Evolutionary conservation across 2,113 vertebrate species (phyloP).

Genomic region (Sterna hirundo): DNA sequence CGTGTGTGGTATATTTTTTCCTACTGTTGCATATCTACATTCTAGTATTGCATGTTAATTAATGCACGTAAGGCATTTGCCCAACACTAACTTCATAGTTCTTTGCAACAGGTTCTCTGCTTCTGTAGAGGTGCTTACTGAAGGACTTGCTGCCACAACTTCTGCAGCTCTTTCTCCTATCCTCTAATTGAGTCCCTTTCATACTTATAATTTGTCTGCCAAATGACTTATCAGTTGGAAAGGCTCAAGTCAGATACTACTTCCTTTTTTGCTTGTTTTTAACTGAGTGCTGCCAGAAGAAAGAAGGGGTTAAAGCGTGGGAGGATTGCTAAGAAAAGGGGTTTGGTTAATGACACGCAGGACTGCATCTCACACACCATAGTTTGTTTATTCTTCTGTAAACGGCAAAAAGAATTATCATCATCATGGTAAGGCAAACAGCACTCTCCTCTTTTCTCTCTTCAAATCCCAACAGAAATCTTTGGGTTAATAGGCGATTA

Average conservation of each 20-base stretch:
- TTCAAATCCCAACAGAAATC: not conserved
- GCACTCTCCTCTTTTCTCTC: not conserved
- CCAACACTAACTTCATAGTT: slow-evolving; percentile 38
- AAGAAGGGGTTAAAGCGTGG: slow-evolving; percentile 55
- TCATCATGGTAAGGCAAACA: slow-evolving; percentile 76
- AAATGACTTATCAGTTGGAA: slow-evolving; percentile 43
- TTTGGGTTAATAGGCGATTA: not conserved
- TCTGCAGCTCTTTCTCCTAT: slow-evolving; percentile 56
- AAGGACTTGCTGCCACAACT: slow-evolving; percentile 65
- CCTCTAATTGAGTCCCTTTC: slow-evolving; percentile 61
- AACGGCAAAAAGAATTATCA: slow-evolving; percentile 65
- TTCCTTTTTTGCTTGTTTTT: slow-evolving; percentile 36
- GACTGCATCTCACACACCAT: slow-evolving; percentile 36
- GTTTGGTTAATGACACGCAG: slow-evolving; percentile 44
- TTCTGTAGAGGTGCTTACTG: slow-evolving; percentile 52
- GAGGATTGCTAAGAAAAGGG: slow-evolving; percentile 62
- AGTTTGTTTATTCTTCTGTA: slow-evolving; percentile 60
- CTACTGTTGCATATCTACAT: not conserved
- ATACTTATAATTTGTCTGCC: slow-evolving; percentile 50
- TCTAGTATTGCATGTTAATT: slow-evolving; percentile 40
- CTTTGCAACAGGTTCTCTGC: slow-evolving; percentile 56
- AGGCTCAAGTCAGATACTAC: slow-evolving; percentile 27
- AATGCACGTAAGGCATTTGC: slow-evolving; percentile 37
- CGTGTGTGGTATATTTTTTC: slow-evolving; percentile 40
- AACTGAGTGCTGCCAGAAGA: slow-evolving; percentile 17